These are phyloP conservation scores for Meiosimyza platycephala DNA, from an alignment of 2,888 invertebrate species.

Conservation along the genomic window DNA sequence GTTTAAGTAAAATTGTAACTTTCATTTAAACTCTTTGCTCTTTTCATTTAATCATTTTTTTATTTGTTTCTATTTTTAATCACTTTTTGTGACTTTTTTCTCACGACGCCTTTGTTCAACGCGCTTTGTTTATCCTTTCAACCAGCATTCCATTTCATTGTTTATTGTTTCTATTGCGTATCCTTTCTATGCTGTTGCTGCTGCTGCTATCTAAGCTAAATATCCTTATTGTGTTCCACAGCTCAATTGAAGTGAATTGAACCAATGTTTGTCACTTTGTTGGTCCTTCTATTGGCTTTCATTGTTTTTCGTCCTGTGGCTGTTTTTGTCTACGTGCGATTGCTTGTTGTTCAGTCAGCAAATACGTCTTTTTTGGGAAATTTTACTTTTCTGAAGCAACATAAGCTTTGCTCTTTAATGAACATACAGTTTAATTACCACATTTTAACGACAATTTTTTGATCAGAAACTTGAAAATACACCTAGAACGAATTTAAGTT, in stretches of 20 bases:
- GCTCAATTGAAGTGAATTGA: no score
- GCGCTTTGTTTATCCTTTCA: slow-evolving; percentile 3
- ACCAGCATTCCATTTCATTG: slow-evolving; percentile 11
- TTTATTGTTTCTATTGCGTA: slow-evolving; percentile 12
- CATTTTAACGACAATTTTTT: no score
- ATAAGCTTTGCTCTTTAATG: no score
- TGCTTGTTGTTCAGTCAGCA: no score
- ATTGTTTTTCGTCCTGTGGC: slow-evolving; percentile 25
- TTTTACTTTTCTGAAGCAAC: no score
- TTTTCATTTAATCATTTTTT: not conserved
- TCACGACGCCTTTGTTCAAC: not conserved
- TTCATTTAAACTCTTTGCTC: not conserved
- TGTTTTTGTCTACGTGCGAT: slow-evolving; percentile 20
- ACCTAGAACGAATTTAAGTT: no score
- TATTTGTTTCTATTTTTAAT: slow-evolving; percentile 9
- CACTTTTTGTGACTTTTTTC: slow-evolving; percentile 4
- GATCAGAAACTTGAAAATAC: no score
- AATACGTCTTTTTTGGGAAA: no score
- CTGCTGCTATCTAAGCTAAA: not conserved
- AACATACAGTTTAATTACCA: no score
- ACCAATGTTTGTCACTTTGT: slow-evolving; percentile 5
- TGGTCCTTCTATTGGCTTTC: not conserved
- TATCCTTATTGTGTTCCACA: not conserved
- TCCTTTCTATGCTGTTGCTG: not conserved
- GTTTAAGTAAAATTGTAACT: not conserved